These are phyloP conservation scores for Seira musarum DNA, from an alignment of 2,888 invertebrate genomes.

Conservation along the genomic window DNA sequence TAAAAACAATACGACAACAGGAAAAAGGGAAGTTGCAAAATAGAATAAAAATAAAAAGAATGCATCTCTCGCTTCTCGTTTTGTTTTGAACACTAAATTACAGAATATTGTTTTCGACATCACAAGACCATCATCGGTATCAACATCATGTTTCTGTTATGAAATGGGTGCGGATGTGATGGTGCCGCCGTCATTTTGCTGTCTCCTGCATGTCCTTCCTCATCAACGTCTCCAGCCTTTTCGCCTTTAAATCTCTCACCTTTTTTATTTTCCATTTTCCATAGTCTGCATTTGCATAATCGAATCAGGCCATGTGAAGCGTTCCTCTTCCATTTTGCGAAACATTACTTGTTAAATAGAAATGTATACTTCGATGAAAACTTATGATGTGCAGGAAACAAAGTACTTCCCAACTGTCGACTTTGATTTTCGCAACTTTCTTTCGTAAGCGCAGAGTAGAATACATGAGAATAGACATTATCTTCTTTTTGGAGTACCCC, in stretches of 20 bases:
- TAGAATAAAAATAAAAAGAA: no score
- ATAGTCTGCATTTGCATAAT: not conserved
- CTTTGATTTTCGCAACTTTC: not conserved
- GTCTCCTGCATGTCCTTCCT: not conserved
- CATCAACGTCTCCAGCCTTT: not conserved
- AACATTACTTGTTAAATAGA: not conserved
- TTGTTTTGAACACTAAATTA: not conserved
- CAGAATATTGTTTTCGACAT: not conserved
- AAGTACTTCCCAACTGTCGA: not conserved
- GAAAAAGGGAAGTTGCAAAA: conserved; percentile 1
- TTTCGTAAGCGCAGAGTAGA: no score
- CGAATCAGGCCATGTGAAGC: not conserved
- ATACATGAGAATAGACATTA: no score
- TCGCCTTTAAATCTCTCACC: not conserved
- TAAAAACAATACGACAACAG: not conserved
- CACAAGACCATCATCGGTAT: not conserved
- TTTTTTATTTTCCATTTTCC: not conserved
- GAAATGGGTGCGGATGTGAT: not conserved
- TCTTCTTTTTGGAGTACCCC: no score
- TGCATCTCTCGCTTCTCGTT: no score
- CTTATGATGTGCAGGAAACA: not conserved
- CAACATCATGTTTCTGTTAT: not conserved
- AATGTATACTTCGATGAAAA: not conserved
- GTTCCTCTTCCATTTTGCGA: not conserved
- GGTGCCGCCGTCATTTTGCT: not conserved